Conservation (phyloP, 53 echinoderm and acorn worm species). For the Hippasteria phrygiana region DNA sequence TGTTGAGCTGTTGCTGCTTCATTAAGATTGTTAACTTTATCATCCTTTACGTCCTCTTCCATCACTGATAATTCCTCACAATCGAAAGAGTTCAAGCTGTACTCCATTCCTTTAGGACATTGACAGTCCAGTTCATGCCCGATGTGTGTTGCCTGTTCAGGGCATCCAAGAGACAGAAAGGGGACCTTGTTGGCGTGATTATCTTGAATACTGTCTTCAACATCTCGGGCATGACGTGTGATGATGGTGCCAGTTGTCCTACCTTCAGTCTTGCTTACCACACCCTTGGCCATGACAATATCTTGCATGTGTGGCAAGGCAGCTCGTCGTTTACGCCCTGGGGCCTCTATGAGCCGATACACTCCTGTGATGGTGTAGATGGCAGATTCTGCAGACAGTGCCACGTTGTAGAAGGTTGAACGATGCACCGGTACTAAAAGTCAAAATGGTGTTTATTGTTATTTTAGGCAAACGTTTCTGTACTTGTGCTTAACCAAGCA, state of each 20-base stretch:
- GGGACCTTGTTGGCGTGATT: slow-evolving; percentile 62
- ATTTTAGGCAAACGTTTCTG: not conserved
- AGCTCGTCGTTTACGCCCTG: slow-evolving; percentile 35
- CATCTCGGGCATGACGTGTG: slow-evolving; percentile 57
- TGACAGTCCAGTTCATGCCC: slow-evolving; percentile 65
- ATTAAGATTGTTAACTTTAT: not conserved
- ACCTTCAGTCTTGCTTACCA: not conserved
- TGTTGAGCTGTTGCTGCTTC: slow-evolving; percentile 10
- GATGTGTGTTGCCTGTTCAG: slow-evolving; percentile 62
- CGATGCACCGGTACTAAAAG: slow-evolving; percentile 78
- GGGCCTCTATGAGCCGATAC: slow-evolving; percentile 58
- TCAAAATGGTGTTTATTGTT: not conserved
- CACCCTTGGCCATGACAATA: slow-evolving; percentile 24
- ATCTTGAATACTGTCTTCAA: slow-evolving; percentile 66
- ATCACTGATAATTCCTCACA: slow-evolving; percentile 32
- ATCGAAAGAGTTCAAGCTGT: slow-evolving; percentile 52
- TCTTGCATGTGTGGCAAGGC: slow-evolving; percentile 15
- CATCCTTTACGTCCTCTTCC: slow-evolving; percentile 15
- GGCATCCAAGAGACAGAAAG: slow-evolving; percentile 71
- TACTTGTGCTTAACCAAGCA: not conserved
- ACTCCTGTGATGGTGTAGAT: slow-evolving; percentile 82
- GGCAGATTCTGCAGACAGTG: slow-evolving; percentile 70
- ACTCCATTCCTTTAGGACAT: slow-evolving; percentile 68
- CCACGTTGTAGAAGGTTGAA: slow-evolving; percentile 74
- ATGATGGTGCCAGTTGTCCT: slow-evolving; percentile 14